phyloP scores from a whole-genome alignment of 1,140 invertebrate species.

The Lordiphosa clarofinis region DNA sequence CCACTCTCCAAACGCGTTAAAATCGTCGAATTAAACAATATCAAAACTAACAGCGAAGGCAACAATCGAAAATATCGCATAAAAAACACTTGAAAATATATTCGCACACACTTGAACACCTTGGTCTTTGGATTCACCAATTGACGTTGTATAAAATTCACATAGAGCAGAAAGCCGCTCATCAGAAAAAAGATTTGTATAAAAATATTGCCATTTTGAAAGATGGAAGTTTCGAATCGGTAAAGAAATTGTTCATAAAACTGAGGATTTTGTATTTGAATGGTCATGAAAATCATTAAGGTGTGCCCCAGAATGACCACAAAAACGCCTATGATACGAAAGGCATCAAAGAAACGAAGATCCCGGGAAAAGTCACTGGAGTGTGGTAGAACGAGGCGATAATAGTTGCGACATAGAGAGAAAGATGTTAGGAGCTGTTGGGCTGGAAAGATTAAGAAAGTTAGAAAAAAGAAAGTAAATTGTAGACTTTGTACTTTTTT shows the following conservation, averaged over 20 bases:
- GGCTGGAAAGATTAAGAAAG: conserved; percentile 7
- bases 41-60: conserved; percentile 80
- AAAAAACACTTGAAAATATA: conserved; percentile 70
- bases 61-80: conserved; percentile 81
- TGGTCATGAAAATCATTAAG: conserved; percentile 50
- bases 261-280: conserved; percentile 61
- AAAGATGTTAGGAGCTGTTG: conserved; percentile 48
- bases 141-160: conserved; percentile 79
- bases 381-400: conserved; percentile 42
- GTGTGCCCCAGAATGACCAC: conserved; percentile 61
- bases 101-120: conserved; percentile 23
- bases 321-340: conserved; percentile 54
- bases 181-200: conserved; percentile 82
- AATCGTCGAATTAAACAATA: conserved; percentile 81
- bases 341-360: conserved; percentile 60
- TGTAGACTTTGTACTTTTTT: too few species aligned
- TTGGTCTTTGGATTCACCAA: conserved; percentile 26
- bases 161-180: conserved; percentile 81
- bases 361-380: conserved; percentile 33
- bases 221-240: conserved; percentile 51
- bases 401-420: conserved; percentile 71
- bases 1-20: conserved; percentile 79
- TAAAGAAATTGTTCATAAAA: conserved; percentile 60
- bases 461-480: too few species aligned
- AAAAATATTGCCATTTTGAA: conserved; percentile 81